Evolutionary conservation across 2,888 invertebrate species (phyloP).

Genomic region (Rotaria macrura): DNA sequence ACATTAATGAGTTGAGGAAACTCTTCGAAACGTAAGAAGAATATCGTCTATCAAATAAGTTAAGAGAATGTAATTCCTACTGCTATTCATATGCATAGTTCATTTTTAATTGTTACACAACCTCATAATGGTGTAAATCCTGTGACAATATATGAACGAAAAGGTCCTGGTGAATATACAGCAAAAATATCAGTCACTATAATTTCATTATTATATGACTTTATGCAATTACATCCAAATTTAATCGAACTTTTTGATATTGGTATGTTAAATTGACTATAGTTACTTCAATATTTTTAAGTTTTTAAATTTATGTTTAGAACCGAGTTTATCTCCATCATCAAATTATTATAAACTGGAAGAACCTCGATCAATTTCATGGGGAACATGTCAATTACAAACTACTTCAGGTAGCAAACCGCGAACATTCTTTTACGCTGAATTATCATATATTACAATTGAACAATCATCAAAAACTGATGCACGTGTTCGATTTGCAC

Average conservation of each 20-base stretch:
- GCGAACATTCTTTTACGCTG: background rate
- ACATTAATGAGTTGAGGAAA: background rate
- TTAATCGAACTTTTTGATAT: background rate
- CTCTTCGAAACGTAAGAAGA: background rate
- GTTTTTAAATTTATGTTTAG: background rate
- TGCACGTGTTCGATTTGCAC: background rate
- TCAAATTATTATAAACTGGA: background rate
- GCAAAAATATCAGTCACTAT: background rate
- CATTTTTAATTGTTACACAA: constrained; percentile 1
- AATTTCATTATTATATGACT: background rate
- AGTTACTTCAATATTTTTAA: background rate
- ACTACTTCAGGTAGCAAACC: background rate
- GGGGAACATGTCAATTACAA: background rate
- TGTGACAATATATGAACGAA: background rate
- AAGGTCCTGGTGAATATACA: background rate
- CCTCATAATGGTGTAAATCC: background rate
- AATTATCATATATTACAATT: background rate
- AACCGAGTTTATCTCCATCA: background rate
- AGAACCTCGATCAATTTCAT: background rate
- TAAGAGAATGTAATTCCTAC: too few relatives aligned
- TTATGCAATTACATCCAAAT: background rate
- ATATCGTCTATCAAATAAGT: too few relatives aligned
- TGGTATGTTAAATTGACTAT: background rate
- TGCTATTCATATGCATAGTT: too few relatives aligned
- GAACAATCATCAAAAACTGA: background rate